Base-by-base conservation (phyloP, 1,140 invertebrate genomes). In the Andricus grossulariae region DNA sequence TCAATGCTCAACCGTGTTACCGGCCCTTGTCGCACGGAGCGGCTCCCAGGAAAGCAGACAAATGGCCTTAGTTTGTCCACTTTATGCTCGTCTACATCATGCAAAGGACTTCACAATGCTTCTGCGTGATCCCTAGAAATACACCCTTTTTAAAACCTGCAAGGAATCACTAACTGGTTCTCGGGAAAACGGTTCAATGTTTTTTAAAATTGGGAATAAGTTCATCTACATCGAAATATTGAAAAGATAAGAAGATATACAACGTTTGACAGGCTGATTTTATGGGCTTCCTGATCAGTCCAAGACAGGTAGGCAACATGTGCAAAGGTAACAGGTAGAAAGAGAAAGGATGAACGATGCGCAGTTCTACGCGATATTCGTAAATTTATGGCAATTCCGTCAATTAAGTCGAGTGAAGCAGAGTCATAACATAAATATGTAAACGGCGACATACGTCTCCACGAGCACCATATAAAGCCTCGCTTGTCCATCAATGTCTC, bases 391-490 rank as follows among this genome's bases (percentile, higher is more conserved):
- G 87, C 90, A 91, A 91, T 89, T 88, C 89, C 86, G 88, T 89
- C 90, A 90, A 91, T 91, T 90, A 90, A 90, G 88, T 90, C 87
- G 88, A 90, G 85, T 83, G 84, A 83, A 85, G 78, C 84, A 83
- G 85, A 89, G 89, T 90, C 89, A 90, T 90, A 90, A 90, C 89
- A 90, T 91, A 90, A 91, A 91, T 91, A 91, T 91, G 90, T 91
- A 90, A 91, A 88, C 84, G 80, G 86, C 79, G 78, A 83, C 85
- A 80, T 77, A 80, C 83, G 80, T 85, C 79, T 84, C 82, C 60
- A 21, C 71, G 49, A 73, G 80, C 80, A 81, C 90, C 90, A 89
- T 91, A 90, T 91, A 90, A 87, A 90, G 86, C 81, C 83, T 80
- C 80, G 89, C 88, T 89, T 91, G 89, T 91, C 90, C 90, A 91